Evolutionary conservation across 2,888 invertebrate species (phyloP).

Genomic region (Hirtodrosophila confusa): DNA sequence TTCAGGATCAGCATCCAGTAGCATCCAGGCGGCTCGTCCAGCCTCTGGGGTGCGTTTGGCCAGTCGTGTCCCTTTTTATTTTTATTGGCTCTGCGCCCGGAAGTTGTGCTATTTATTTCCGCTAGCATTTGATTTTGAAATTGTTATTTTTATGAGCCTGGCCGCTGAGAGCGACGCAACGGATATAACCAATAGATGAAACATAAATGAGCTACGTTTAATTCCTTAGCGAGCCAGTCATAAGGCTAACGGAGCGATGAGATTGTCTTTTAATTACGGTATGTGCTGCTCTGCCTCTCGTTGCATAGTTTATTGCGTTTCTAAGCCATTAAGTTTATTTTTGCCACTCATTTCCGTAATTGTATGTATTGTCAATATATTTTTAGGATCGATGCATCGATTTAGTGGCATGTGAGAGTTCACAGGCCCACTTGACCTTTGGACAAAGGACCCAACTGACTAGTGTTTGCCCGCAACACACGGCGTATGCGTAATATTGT

Average conservation of each 20-base stretch:
- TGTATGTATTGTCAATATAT: slow-evolving; percentile 9
- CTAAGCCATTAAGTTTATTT: not conserved
- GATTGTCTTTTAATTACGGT: slow-evolving; percentile 21
- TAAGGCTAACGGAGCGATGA: slow-evolving; percentile 9
- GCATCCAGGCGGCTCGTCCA: slow-evolving; percentile 13
- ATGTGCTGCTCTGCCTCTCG: no score
- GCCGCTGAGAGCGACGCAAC: slow-evolving; percentile 10
- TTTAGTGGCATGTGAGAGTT: slow-evolving; percentile 17
- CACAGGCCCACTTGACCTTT: slow-evolving; percentile 21
- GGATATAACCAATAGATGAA: slow-evolving; percentile 45
- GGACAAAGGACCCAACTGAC: slow-evolving; percentile 6
- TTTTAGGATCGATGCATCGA: slow-evolving; percentile 51
- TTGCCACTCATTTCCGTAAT: slow-evolving; percentile 23
- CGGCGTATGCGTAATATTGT: slow-evolving; percentile 63
- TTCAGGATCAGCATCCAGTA: slow-evolving; percentile 18
- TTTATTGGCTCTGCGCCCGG: slow-evolving; percentile 72
- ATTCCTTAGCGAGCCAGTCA: slow-evolving; percentile 19
- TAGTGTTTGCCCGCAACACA: slow-evolving; percentile 1
- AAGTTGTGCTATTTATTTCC: slow-evolving; percentile 73
- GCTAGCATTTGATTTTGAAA: slow-evolving; percentile 72
- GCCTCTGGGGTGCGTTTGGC: slow-evolving; percentile 71
- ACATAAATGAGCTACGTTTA: slow-evolving; percentile 48
- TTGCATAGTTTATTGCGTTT: no score
- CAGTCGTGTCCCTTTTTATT: slow-evolving; percentile 73
- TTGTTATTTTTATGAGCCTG: slow-evolving; percentile 64